A percentile compares a stretch with the other conserved stretches of the same genome.
These are phyloP conservation scores for Trichomycterus rosablanca DNA, from an alignment of 2,113 vertebrate genomes.

Conservation along the genomic window DNA sequence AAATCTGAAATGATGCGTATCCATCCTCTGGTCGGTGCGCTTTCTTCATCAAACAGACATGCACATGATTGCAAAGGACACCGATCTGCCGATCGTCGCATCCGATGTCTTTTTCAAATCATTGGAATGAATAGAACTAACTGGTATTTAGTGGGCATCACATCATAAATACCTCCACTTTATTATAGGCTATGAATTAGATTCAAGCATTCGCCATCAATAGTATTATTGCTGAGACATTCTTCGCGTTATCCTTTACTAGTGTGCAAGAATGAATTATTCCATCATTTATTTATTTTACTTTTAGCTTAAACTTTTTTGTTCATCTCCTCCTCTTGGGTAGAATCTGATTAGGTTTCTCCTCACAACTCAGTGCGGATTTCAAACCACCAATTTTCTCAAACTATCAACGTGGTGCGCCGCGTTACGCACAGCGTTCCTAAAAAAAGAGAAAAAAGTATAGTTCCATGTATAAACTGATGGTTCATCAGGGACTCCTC, in stretches of 20 bases:
- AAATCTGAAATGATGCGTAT: slow-evolving; percentile 29
- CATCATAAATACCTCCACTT: no score
- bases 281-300: no score
- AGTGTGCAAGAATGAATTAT: no score
- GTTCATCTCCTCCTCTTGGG: slow-evolving; percentile 38
- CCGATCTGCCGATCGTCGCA: slow-evolving; percentile 3
- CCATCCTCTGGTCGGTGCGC: not conserved
- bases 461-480: not conserved
- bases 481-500: slow-evolving; percentile 35
- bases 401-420: slow-evolving; percentile 31
- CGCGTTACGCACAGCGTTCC: slow-evolving; percentile 4
- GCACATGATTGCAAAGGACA: slow-evolving; percentile 48
- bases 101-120: no score
- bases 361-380: slow-evolving; percentile 92
- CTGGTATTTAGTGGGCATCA: no score
- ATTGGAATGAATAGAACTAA: no score
- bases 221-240: no score
- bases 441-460: not conserved
- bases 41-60: slow-evolving; percentile 44
- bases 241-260: no score
- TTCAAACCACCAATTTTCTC: slow-evolving; percentile 61
- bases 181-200: not conserved
- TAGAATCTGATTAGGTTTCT: slow-evolving; percentile 87
- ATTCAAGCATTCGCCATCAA: no score
- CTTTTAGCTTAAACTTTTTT: slow-evolving; percentile 55